A percentile compares a stretch with the other conserved stretches of the same genome.
Conservation (phyloP, 2,113 vertebrate genomes). For the Actenoides hombroni region DNA sequence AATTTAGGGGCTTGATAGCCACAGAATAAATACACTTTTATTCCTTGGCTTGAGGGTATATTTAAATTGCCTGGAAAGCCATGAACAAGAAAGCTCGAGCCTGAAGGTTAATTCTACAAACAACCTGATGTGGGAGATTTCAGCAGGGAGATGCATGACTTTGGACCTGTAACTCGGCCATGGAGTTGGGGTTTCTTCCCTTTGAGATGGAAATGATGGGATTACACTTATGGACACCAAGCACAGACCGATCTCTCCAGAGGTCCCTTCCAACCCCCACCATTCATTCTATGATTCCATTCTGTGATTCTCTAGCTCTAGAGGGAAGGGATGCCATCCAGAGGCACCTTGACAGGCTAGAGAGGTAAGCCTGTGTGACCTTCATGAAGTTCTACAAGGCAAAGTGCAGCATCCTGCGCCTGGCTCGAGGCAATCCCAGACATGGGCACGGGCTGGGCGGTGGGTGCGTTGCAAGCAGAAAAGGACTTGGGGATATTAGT, state of each 20-base stretch:
- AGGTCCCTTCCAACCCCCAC: no score
- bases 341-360: neutral
- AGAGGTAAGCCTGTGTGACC: neutral
- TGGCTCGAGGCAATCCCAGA: neutral
- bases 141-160: neutral
- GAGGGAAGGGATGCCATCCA: neutral
- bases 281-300: no score
- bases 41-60: neutral
- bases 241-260: neutral
- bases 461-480: neutral
- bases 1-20: conserved; percentile 56
- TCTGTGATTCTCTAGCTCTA: no score
- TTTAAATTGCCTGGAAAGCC: conserved; percentile 25
- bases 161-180: neutral
- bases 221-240: neutral
- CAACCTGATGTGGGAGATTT: neutral
- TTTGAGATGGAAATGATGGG: neutral
- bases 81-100: neutral
- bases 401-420: neutral
- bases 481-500: neutral
- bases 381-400: neutral
- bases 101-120: neutral
- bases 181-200: neutral
- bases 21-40: conserved; percentile 34
- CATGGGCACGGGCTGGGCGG: neutral